A percentile compares a stretch with the other conserved stretches of the same genome.
These are phyloP conservation scores for Xiphophorus hellerii DNA, from an alignment of 2,113 vertebrate species.

Conservation along the genomic window DNA sequence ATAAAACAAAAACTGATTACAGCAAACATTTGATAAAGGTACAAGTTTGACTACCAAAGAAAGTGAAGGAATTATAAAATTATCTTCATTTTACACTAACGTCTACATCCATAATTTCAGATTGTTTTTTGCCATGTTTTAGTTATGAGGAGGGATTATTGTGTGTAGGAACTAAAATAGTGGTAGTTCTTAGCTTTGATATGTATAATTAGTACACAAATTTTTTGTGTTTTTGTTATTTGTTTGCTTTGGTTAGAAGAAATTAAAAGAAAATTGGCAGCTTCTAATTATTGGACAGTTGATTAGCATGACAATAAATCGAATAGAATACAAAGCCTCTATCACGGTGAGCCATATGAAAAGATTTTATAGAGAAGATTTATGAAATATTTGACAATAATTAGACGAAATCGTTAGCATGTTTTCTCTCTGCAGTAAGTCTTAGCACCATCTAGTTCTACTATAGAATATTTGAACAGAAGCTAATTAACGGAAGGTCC, in stretches of 20 bases:
- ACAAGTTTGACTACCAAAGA: not conserved
- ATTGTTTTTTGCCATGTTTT: too few relatives aligned
- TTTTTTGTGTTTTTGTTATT: not conserved
- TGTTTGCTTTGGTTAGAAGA: not conserved
- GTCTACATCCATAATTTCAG: too few relatives aligned
- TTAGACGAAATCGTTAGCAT: not conserved
- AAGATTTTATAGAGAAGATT: too few relatives aligned
- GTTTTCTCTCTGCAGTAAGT: not conserved
- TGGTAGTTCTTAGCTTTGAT: not conserved
- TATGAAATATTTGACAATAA: too few relatives aligned
- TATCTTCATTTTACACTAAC: too few relatives aligned
- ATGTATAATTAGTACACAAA: too few relatives aligned
- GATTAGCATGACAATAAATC: not conserved
- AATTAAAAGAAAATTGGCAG: not conserved
- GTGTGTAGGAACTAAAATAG: too few relatives aligned
- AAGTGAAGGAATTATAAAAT: not conserved
- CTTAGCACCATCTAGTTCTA: not conserved
- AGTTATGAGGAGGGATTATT: too few relatives aligned
- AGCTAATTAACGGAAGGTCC: not conserved
- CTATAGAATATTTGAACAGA: not conserved
- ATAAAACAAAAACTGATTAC: too few relatives aligned
- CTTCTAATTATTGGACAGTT: not conserved
- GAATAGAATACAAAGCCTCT: not conserved
- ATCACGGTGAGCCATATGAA: too few relatives aligned
- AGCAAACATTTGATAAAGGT: too few relatives aligned